Percentiles rank a stretch among this genome's conserved stretches.
phyloP scores from a whole-genome alignment of 2,888 invertebrate species.

The Litoditis marina region DNA sequence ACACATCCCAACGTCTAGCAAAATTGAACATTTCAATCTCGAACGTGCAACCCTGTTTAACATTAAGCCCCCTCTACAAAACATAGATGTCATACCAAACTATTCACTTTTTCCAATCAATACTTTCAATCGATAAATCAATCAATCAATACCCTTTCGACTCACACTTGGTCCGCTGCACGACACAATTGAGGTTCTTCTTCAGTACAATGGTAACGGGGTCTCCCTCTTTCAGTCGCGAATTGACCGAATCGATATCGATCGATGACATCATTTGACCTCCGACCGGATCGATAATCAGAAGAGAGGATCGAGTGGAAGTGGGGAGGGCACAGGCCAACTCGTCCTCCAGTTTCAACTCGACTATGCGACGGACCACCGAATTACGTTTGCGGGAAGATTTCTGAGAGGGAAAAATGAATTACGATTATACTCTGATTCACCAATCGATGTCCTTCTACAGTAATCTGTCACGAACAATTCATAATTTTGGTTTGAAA shows the following conservation, averaged over 20 bases:
- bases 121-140: no score
- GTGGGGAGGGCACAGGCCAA: constrained; percentile 29
- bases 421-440: no score
- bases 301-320: background rate
- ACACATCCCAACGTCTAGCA: no score
- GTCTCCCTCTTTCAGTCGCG: constrained; percentile 18
- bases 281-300: background rate
- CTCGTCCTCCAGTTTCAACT: constrained; percentile 40
- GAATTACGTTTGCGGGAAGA: constrained; percentile 38
- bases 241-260: constrained; percentile 4
- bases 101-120: no score
- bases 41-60: no score
- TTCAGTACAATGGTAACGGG: constrained; percentile 24
- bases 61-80: no score
- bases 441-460: no score
- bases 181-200: constrained; percentile 26
- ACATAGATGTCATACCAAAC: no score
- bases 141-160: no score
- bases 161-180: constrained; percentile 6
- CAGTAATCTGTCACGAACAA: no score
- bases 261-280: background rate
- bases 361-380: constrained; percentile 35
- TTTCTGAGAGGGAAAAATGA: constrained; percentile 30
- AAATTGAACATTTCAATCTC: no score
- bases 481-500: no score